Evolutionary conservation across 2,113 vertebrate species (phyloP).

Genomic region (Heterochromis multidens): DNA sequence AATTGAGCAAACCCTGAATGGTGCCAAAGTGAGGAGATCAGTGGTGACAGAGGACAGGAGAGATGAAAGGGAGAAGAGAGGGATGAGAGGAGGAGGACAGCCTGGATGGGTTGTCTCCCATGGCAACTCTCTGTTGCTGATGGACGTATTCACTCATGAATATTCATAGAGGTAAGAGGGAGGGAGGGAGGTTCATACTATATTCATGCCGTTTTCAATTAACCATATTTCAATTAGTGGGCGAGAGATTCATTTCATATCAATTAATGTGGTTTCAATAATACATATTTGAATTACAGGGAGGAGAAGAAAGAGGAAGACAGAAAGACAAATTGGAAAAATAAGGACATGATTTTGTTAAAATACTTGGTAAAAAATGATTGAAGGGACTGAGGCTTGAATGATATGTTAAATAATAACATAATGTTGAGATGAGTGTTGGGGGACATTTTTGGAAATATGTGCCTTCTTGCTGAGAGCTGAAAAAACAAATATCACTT

Average conservation of each 20-base stretch:
- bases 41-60: slow-evolving; percentile 21
- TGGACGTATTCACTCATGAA: slow-evolving; percentile 50
- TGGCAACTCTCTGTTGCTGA: slow-evolving; percentile 57
- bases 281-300: slow-evolving; percentile 57
- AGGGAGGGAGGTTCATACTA: slow-evolving; percentile 47
- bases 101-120: slow-evolving; percentile 56
- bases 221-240: slow-evolving; percentile 62
- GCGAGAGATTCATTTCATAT: slow-evolving; percentile 42
- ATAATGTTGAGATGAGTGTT: background rate
- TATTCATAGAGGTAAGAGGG: slow-evolving; percentile 46
- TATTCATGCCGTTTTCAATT: slow-evolving; percentile 68
- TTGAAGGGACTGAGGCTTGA: background rate
- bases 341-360: background rate
- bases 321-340: slow-evolving; percentile 1
- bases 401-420: too few relatives aligned
- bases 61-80: slow-evolving; percentile 54
- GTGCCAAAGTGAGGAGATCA: slow-evolving; percentile 17
- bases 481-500: background rate
- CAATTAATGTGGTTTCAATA: slow-evolving; percentile 55
- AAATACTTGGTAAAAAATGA: background rate
- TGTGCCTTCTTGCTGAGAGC: background rate
- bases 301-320: background rate
- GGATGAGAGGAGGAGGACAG: slow-evolving; percentile 48
- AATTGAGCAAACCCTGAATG: background rate
- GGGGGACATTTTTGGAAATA: background rate